Conservation (phyloP, 2,113 vertebrate genomes). For the Chloropsis cyanopogon region DNA sequence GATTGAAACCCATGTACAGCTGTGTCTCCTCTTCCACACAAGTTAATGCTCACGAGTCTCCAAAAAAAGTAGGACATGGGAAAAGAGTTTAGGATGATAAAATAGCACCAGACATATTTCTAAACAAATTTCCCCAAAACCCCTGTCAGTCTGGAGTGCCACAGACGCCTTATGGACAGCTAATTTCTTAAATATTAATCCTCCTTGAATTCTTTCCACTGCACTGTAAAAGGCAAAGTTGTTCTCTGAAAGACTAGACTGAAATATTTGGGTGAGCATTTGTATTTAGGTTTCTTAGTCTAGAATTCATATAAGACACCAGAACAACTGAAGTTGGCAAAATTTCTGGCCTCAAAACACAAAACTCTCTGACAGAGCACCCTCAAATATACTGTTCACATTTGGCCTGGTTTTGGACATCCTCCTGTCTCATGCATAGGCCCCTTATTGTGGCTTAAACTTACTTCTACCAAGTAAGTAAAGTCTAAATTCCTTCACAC, state of each 20-base stretch:
- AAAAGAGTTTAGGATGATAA: not conserved
- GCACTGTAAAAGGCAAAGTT: rapidly evolving
- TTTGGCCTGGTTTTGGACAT: not conserved
- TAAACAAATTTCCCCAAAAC: not conserved
- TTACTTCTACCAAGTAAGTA: not conserved
- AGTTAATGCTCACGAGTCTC: rapidly evolving
- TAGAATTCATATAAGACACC: not conserved
- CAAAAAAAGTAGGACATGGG: not conserved
- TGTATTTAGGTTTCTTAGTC: not conserved
- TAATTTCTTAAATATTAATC: not conserved
- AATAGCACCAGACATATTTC: not conserved
- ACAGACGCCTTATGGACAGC: not conserved
- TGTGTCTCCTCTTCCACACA: not conserved
- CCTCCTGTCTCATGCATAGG: not conserved
- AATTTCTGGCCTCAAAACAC: not conserved
- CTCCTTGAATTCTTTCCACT: not conserved
- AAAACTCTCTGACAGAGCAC: not conserved
- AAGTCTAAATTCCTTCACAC: not conserved
- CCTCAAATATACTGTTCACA: not conserved
- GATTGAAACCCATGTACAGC: not conserved
- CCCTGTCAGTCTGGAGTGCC: not conserved
- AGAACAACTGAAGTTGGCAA: not conserved
- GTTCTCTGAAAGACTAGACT: not conserved
- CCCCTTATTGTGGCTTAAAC: not conserved
- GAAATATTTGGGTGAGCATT: not conserved